Percentiles rank a stretch among this genome's conserved stretches.
These are phyloP conservation scores for Hirtodrosophila alboralis DNA, from an alignment of 2,888 invertebrate species.

Conservation along the genomic window DNA sequence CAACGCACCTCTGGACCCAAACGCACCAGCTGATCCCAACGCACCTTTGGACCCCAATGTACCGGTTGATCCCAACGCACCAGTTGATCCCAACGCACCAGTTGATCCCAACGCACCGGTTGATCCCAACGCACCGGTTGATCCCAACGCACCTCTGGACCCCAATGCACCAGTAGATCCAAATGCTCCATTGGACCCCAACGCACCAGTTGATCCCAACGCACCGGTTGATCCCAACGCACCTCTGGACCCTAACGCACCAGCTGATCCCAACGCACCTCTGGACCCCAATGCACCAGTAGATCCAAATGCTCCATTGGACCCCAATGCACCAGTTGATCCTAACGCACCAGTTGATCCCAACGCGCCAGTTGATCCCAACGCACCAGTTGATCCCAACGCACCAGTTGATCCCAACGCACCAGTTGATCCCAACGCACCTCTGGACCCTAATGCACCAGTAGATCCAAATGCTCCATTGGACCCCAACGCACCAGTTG, in stretches of 20 bases:
- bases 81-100: not conserved
- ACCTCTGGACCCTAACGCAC: slow-evolving; percentile 2
- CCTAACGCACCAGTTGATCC: not conserved
- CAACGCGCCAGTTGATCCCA: not conserved
- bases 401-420: not conserved
- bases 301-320: accelerated
- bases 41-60: not conserved
- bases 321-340: not conserved
- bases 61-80: not conserved
- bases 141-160: not conserved
- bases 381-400: accelerated
- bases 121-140: not conserved
- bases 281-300: not conserved
- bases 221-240: not conserved
- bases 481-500: not conserved
- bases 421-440: not conserved
- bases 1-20: not conserved
- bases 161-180: not conserved
- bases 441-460: not conserved
- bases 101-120: not conserved
- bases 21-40: accelerated
- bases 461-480: slow-evolving; percentile 5
- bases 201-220: not conserved
- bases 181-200: not conserved
- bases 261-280: not conserved